phyloP scores from a whole-genome alignment of 2,888 invertebrate genomes.

The Gerosis bhagava region DNA sequence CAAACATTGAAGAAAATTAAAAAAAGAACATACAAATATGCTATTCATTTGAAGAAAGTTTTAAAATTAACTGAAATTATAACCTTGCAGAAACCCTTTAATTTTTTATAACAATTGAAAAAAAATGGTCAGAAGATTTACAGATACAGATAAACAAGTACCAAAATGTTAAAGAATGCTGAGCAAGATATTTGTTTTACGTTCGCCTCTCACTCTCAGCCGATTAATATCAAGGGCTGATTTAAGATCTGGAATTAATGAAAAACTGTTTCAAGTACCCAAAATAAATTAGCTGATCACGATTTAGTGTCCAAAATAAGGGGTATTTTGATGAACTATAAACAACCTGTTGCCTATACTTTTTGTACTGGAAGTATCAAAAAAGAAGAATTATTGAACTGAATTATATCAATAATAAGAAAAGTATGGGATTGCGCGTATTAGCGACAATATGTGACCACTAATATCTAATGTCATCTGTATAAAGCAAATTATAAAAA shows the following conservation, averaged over 20 bases:
- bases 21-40: too few relatives aligned
- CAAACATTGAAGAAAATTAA: too few relatives aligned
- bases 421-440: background rate
- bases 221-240: background rate
- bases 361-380: background rate
- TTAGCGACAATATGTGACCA: background rate
- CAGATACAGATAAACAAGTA: background rate
- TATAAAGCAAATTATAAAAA: background rate
- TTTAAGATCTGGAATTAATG: background rate
- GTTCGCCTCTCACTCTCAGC: background rate
- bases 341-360: background rate
- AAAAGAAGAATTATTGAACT: background rate
- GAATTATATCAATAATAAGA: background rate
- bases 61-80: too few relatives aligned
- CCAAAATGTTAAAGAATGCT: constrained; percentile 1
- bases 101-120: too few relatives aligned
- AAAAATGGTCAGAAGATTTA: constrained; percentile 1
- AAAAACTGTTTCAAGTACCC: background rate
- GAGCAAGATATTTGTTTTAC: constrained; percentile 3
- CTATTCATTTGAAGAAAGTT: too few relatives aligned
- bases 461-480: too few relatives aligned
- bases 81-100: too few relatives aligned
- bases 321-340: background rate
- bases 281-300: background rate
- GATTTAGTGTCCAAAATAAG: background rate